phyloP scores from a whole-genome alignment of 2,888 invertebrate species.

The Halictus quadricinctus region DNA sequence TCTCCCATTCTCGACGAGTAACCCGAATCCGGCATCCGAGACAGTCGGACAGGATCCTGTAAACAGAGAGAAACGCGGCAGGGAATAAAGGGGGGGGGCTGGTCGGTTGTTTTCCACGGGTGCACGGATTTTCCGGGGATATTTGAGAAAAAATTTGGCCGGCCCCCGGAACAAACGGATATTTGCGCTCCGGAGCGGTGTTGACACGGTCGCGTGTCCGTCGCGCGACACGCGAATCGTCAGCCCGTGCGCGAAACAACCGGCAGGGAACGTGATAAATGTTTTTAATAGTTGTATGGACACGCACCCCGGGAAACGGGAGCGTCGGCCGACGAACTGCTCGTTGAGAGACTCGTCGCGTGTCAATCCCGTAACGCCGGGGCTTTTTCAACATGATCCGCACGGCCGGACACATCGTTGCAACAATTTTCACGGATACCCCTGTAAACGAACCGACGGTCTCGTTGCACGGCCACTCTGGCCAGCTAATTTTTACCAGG shows the following conservation, averaged over 20 bases:
- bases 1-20: not conserved
- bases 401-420: not conserved
- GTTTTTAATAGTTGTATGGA: constrained; percentile 47
- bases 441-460: not conserved
- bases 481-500: not conserved
- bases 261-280: constrained; percentile 41
- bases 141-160: constrained; percentile 44
- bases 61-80: not conserved
- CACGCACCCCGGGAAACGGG: not conserved
- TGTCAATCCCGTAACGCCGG: constrained; percentile 7
- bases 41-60: not conserved
- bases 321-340: constrained; percentile 16
- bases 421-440: not conserved
- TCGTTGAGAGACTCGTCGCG: not conserved
- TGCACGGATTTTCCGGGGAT: constrained; percentile 25
- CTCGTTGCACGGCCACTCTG: not conserved
- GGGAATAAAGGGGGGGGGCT: too few species aligned
- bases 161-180: constrained; percentile 41
- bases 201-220: constrained; percentile 30
- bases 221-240: constrained; percentile 8
- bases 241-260: constrained; percentile 2
- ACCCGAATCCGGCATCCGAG: not conserved
- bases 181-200: constrained; percentile 27
- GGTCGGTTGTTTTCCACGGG: constrained; percentile 25
- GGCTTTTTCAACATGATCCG: constrained; percentile 6